phyloP scores from a whole-genome alignment of 1,140 invertebrate genomes.

The Platyscapa corneri region DNA sequence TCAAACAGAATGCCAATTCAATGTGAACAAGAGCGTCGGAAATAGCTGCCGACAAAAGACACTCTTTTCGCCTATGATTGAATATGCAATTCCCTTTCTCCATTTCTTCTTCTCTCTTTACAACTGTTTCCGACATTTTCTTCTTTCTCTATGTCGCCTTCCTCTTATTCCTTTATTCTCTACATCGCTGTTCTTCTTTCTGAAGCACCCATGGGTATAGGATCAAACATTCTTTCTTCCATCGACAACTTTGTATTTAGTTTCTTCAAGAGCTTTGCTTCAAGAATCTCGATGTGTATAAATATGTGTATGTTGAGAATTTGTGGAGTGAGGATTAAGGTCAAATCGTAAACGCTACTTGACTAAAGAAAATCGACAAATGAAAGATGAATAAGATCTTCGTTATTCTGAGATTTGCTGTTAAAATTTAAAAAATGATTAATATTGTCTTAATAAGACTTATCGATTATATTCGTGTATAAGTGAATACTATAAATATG shows the following conservation, averaged over 20 bases:
- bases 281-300: neutral
- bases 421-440: too few species aligned
- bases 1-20: slow-evolving; percentile 62
- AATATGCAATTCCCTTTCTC: slow-evolving; percentile 54
- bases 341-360: neutral
- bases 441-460: too few species aligned
- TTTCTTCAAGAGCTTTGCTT: neutral
- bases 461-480: too few species aligned
- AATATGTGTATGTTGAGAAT: too few species aligned
- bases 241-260: neutral
- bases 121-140: neutral
- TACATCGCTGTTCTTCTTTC: neutral
- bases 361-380: neutral
- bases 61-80: slow-evolving; percentile 55
- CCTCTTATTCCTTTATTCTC: neutral
- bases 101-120: slow-evolving; percentile 25
- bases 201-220: neutral
- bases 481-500: too few species aligned
- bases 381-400: neutral
- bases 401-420: too few species aligned
- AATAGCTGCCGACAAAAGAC: slow-evolving; percentile 54
- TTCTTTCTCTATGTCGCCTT: neutral
- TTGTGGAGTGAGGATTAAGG: neutral
- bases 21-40: slow-evolving; percentile 27
- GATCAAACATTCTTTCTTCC: neutral